phyloP scores from a whole-genome alignment of 1,140 invertebrate genomes.

The Lepeophtheirus salmonis region DNA sequence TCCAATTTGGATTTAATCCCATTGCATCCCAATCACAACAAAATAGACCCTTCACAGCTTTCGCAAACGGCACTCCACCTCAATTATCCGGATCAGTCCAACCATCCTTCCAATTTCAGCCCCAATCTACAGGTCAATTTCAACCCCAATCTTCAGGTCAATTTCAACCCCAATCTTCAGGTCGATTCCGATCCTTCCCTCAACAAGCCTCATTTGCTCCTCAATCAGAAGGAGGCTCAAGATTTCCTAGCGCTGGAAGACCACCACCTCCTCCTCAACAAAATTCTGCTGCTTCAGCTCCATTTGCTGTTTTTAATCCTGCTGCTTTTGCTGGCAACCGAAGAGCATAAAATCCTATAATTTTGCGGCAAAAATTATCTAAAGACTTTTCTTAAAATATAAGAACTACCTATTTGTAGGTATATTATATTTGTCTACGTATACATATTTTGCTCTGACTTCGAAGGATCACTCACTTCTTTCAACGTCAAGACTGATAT shows the following conservation, averaged over 20 bases:
- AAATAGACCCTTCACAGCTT: constrained; percentile 14
- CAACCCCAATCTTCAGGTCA: background rate
- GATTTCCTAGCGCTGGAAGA: background rate
- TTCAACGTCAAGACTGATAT: no score
- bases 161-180: background rate
- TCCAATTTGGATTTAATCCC: constrained; percentile 16
- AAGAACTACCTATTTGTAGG: no score
- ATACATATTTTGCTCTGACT: no score
- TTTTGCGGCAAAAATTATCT: no score
- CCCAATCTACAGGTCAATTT: background rate
- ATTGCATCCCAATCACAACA: background rate
- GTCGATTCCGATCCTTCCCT: background rate
- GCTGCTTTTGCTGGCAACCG: background rate
- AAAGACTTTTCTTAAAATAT: no score
- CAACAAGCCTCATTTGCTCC: no score
- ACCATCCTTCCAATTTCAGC: background rate
- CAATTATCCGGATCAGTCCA: background rate
- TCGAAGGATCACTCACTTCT: no score
- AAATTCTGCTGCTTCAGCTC: background rate
- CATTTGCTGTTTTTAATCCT: background rate
- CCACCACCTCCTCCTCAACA: background rate
- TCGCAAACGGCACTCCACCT: constrained; percentile 9
- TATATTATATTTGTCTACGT: no score
- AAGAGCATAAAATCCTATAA: background rate
- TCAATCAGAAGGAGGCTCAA: background rate